phyloP scores from a whole-genome alignment of 2,113 vertebrate species.

The zebrafish (Danio rerio) region GRCz12tu NC_133179.1:18845001-18845500 shows the following conservation, averaged over 20 bases:
- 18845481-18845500: not conserved
- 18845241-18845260: not conserved
- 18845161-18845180: too few species aligned
- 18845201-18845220: too few species aligned
- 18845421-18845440: slow-evolving; percentile 94
- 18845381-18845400: slow-evolving; percentile 96
- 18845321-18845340: not conserved
- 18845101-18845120: too few species aligned
- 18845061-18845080: too few species aligned
- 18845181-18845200: too few species aligned
- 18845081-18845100: too few species aligned
- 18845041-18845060: too few species aligned
- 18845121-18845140: too few species aligned
- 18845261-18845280: not conserved
- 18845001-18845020: too few species aligned
- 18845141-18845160: too few species aligned
- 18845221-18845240: not conserved
- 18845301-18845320: not conserved
- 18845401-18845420: slow-evolving; percentile 97
- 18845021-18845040: too few species aligned
- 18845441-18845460: slow-evolving; percentile 99
- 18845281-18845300: not conserved
- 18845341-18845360: not conserved
- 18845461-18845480: slow-evolving; percentile 89
- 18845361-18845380: slow-evolving; percentile 71